Evolutionary conservation across 2,888 invertebrate species (phyloP).

Genomic region (Lochmaea capreae): DNA sequence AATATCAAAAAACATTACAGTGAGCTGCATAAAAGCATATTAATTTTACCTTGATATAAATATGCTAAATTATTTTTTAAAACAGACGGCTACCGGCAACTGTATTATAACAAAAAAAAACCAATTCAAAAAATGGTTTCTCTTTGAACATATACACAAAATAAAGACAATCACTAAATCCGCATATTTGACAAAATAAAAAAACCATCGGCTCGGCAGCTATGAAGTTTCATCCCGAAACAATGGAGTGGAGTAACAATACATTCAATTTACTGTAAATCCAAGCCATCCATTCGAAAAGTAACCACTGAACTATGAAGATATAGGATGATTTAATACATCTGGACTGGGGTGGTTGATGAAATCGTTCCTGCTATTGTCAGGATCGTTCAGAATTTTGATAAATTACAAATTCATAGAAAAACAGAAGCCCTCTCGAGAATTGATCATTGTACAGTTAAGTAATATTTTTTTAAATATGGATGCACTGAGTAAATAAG

Average conservation of each 20-base stretch:
- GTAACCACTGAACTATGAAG: constrained; percentile 40
- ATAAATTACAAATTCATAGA: neutral
- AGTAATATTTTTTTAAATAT: too few relatives aligned
- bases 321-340: constrained; percentile 41
- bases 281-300: constrained; percentile 37
- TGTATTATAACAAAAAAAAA: neutral
- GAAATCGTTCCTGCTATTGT: neutral
- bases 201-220: neutral
- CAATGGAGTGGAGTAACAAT: constrained; percentile 32
- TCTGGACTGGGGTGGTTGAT: constrained; percentile 12
- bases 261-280: constrained; percentile 43
- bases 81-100: neutral
- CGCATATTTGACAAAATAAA: constrained; percentile 14
- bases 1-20: too few relatives aligned
- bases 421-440: neutral
- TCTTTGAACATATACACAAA: constrained; percentile 2
- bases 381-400: neutral
- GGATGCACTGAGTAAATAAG: too few relatives aligned
- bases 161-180: neutral
- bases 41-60: neutral
- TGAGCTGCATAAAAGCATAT: neutral
- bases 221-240: constrained; percentile 17
- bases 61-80: neutral
- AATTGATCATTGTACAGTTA: too few relatives aligned
- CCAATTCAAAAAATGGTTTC: neutral